Evolutionary conservation across 2,797 vertebrate species (phyloP), one percentile per base, ranked within the genome.

Genomic region (Limosa lapponica): DNA sequence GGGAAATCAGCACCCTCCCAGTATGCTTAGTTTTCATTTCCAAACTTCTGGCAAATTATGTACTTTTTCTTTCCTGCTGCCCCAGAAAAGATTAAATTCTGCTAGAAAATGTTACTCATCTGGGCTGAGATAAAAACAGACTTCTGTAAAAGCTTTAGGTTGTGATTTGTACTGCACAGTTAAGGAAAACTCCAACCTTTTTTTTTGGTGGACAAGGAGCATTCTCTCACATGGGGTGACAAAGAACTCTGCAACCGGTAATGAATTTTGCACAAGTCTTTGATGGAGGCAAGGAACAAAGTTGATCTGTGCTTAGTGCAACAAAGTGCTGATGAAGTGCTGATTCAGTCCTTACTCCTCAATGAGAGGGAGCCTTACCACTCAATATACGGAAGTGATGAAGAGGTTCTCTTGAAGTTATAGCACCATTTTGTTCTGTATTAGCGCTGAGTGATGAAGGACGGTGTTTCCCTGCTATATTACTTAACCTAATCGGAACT

Each of bases 401-500:
- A 59, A 67, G 69, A 84, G 19, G 25, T 20, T 28, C 11, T 58
- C 28, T 18, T 71, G 24, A 12, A 51, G 28, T 67, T 87, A 46
- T 6, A 58, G 27, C 69, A 23, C 69, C 62, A n/a, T 59, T 64
- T 59, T 55, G 39, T 52, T 54, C 46, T 44, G 8, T 59, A 25
- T 36, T 51, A 85, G 13, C 19, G 43, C 32, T 74, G 57, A 85
- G 61, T 66, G 83, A 90, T 61, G 75, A 64, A 91, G 39, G 24
- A 67, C 49, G 32, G 25, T 81, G 37, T 70, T 91, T 61, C 43
- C 30, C 44, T 73, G 48, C 23, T 89, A 11, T 59, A 82, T 75
- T 90, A 87, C 48, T 91, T 95, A 87, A 54, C 48, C 25, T 89
- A 87, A 92, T 54, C 89, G 87, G 52, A 93, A 66, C 66, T 84